Base-by-base conservation (phyloP, 2,888 invertebrate species). In the Myopa tessellatipennis region DNA sequence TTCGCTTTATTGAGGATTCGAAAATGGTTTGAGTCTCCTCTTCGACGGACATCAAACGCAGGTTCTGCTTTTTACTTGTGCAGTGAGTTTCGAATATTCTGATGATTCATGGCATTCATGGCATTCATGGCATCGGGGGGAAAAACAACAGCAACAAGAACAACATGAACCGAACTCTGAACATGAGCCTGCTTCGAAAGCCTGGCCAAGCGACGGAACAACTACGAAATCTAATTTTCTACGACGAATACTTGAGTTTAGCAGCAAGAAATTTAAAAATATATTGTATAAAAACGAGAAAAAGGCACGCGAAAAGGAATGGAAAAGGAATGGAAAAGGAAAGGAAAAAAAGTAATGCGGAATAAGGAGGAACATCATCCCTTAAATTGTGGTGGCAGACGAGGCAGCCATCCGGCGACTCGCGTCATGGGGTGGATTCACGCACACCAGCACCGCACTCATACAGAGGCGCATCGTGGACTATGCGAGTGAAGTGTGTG, bases 351-450 rank as follows among this genome's bases (percentile, higher is more conserved):
- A 60, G 36, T 40, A 71, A 45, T 38, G n/a, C 58, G 16, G 4
- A 16, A 52, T 52, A 65, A 34, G 38, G 34, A 69, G 60, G n/a
- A 65, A 61, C 58, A 18, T 38, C 40, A 78, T 74, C 71, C 38
- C 65, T 60, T 58, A 78, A 72, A 74, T 8, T 71, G n/a, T 50
- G 60, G 74, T 40, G 16, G 36, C 4, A 58, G 65, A 26, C 16
- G 55, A 74, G 55, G 38, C 74, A 36, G 67, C 52, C 40, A 50
- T 38, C 40, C 38, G 36, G n/a, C 71, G 68, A 58, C 75, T 45
- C 58, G 60, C 52, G 36, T 77, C 60, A 68, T 68, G 77, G 77
- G 77, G 77, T 77, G 77, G 77, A 68, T 77, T 73, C 68, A 45
- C 40, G 18, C 68, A 61, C n/a, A 61, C 18, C 4, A 61, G 6